phyloP scores from a whole-genome alignment of 2,797 vertebrate species.

The Anguilla obscura region DNA sequence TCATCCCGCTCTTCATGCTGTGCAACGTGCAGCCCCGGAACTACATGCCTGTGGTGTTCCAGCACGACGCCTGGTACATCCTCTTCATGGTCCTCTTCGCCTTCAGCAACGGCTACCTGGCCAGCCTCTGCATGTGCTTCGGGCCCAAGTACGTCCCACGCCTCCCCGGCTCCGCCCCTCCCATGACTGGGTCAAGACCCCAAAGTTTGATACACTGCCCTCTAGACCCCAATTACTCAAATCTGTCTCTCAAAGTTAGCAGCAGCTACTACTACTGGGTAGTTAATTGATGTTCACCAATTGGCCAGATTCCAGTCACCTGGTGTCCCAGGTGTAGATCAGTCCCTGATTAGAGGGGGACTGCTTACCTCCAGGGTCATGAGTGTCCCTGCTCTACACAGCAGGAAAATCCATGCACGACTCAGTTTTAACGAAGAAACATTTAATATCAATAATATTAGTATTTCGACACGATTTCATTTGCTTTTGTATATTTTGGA shows the following conservation, averaged over 20 bases:
- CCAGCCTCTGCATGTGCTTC: conserved; percentile 90
- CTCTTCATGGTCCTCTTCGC: conserved; percentile 84
- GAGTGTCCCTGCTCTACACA: not conserved
- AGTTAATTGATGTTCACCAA: not conserved
- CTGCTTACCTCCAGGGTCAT: too few relatives aligned
- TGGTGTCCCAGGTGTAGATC: not conserved
- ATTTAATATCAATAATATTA: not conserved
- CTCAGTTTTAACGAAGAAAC: not conserved
- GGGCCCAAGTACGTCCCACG: conserved; percentile 84
- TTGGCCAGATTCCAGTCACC: not conserved
- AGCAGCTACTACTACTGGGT: not conserved
- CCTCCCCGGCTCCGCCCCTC: too few relatives aligned
- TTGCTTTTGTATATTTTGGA: too few relatives aligned
- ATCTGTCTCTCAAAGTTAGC: not conserved
- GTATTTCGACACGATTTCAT: not conserved
- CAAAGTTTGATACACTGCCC: too few relatives aligned
- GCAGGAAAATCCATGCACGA: not conserved
- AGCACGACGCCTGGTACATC: conserved; percentile 80
- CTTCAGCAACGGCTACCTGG: conserved; percentile 88
- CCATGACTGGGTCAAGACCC: too few relatives aligned
- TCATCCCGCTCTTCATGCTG: conserved; percentile 86
- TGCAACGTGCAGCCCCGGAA: conserved; percentile 75
- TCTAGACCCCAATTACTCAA: not conserved
- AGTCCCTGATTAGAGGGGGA: not conserved
- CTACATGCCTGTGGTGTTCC: conserved; percentile 65